phyloP scores from a whole-genome alignment of 23 tunicate species.

The Halocynthia roretzi region DNA sequence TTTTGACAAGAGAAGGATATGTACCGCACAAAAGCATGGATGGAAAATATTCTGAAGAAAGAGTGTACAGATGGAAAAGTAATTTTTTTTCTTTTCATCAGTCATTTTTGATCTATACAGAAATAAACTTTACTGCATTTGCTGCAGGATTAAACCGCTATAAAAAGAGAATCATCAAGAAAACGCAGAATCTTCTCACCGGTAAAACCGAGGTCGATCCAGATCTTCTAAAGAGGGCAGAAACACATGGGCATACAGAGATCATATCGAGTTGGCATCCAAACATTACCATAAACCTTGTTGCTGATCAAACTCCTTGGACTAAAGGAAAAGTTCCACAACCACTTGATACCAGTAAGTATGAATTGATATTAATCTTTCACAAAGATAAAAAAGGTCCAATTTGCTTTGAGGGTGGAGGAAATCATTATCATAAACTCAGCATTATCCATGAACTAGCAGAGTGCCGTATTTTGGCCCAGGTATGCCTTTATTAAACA shows the following conservation, averaged over 20 bases:
- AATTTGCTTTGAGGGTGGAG: background rate
- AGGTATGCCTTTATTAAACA: too few relatives aligned
- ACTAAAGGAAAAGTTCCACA: constrained; percentile 70
- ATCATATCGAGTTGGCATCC: constrained; percentile 96
- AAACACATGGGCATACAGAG: constrained; percentile 61
- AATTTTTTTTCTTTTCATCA: background rate
- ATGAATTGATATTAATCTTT: background rate
- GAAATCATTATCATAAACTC: background rate
- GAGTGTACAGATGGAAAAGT: background rate
- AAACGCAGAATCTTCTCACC: constrained; percentile 87
- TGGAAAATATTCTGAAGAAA: constrained; percentile 29
- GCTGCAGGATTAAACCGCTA: constrained; percentile 38
- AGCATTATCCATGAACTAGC: too few relatives aligned
- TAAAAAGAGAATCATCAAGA: constrained; percentile 67
- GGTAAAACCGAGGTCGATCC: constrained; percentile 87
- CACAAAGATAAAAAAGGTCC: background rate
- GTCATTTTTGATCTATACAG: background rate
- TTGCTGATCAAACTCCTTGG: constrained; percentile 86
- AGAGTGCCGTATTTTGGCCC: too few relatives aligned
- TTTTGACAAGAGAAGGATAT: constrained; percentile 50
- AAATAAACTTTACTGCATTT: background rate
- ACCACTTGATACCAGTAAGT: constrained; percentile 38
- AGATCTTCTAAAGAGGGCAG: constrained; percentile 43
- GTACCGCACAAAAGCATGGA: constrained; percentile 52
- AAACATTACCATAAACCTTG: constrained; percentile 78